phyloP scores from a whole-genome alignment of 2,113 vertebrate species.

The Zosterops japonicus region DNA sequence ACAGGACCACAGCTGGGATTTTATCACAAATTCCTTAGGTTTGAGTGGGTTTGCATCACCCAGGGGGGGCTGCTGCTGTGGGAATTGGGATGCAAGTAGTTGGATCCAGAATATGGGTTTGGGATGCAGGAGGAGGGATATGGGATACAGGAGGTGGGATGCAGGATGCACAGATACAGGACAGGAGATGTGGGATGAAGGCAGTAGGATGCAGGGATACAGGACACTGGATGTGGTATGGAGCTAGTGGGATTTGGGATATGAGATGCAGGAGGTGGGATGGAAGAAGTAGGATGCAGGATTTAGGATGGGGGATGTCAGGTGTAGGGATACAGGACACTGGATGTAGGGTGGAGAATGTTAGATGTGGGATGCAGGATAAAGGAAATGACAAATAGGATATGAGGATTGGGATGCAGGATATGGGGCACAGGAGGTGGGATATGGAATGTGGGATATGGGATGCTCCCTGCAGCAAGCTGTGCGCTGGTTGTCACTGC shows the following conservation, averaged over 20 bases:
- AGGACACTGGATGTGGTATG: not conserved
- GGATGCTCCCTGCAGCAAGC: not conserved
- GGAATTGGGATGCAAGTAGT: not conserved
- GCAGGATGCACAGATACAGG: not conserved
- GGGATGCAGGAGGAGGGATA: not conserved
- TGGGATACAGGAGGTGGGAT: not conserved
- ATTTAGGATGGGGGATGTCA: not conserved
- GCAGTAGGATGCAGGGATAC: not conserved
- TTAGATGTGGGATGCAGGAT: rapidly evolving
- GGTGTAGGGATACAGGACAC: not conserved
- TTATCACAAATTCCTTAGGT: not conserved
- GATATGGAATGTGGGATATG: not conserved
- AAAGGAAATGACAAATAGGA: too few relatives aligned
- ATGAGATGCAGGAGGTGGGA: too few relatives aligned
- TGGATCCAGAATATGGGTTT: not conserved
- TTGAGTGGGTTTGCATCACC: not conserved
- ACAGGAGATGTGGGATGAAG: not conserved
- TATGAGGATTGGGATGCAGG: not conserved
- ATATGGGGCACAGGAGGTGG: too few relatives aligned
- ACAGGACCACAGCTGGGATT: not conserved
- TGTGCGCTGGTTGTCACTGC: not conserved
- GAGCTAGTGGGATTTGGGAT: not conserved
- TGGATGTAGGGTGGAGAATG: too few relatives aligned
- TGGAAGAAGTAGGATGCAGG: not conserved
- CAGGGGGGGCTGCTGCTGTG: not conserved